Conservation (phyloP, 2,797 vertebrate species). For the Helarctos malayanus region DNA sequence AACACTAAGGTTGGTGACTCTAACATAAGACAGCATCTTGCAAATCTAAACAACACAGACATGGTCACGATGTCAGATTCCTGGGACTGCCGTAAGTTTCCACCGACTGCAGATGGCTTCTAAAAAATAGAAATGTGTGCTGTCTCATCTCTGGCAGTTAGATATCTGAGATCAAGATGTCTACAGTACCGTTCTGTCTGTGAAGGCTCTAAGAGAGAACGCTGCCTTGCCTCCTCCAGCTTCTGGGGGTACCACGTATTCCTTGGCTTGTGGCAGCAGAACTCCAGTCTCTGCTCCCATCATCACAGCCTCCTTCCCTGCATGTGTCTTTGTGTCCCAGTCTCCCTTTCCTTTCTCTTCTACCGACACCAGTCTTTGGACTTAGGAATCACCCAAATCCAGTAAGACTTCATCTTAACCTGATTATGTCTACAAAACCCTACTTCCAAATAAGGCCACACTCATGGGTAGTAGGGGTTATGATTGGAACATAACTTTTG, state of each 20-base stretch:
- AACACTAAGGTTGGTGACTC: neutral
- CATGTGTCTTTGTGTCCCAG: neutral
- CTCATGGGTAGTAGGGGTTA: neutral
- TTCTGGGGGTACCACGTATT: neutral
- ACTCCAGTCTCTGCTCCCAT: neutral
- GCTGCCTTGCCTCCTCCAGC: neutral
- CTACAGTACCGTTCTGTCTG: neutral
- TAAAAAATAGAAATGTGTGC: neutral
- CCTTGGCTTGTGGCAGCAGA: neutral
- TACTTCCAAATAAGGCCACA: slow-evolving; percentile 19
- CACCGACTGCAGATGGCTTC: neutral
- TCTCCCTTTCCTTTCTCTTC: neutral
- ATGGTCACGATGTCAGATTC: neutral
- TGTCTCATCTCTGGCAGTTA: neutral
- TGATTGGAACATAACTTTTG: neutral
- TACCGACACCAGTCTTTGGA: neutral
- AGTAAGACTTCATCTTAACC: neutral
- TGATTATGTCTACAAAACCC: neutral
- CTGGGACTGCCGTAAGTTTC: neutral
- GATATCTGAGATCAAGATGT: neutral
- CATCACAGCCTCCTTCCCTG: neutral
- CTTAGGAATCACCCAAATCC: neutral
- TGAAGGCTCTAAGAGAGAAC: neutral
- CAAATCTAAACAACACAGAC: neutral
- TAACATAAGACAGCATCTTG: neutral